These are phyloP conservation scores for Unio delphinus DNA, from an alignment of 2,888 invertebrate genomes.

Conservation along the genomic window DNA sequence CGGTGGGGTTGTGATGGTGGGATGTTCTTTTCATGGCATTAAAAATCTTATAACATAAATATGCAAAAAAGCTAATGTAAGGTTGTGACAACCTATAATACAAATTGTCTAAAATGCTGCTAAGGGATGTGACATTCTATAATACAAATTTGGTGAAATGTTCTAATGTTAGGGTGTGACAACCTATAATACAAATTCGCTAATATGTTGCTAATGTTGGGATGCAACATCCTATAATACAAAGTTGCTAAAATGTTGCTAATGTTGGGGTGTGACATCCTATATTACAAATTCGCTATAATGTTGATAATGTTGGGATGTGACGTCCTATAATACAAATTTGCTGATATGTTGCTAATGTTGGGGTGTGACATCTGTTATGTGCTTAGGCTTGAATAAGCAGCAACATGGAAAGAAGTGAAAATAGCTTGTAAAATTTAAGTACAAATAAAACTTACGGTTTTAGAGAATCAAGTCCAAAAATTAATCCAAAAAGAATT, in stretches of 20 bases:
- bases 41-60: background rate
- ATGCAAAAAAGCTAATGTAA: background rate
- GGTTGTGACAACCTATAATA: background rate
- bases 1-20: background rate
- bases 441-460: too few relatives aligned
- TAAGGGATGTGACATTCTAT: background rate
- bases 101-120: background rate
- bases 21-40: background rate
- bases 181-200: background rate
- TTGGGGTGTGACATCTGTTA: too few relatives aligned
- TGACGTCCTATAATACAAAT: background rate
- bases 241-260: background rate
- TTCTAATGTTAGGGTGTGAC: background rate
- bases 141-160: background rate
- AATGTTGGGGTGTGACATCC: background rate
- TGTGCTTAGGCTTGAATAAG: too few relatives aligned
- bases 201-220: background rate
- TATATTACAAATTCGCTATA: background rate
- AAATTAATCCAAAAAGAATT: too few relatives aligned
- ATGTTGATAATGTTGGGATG: background rate
- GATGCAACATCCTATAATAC: background rate
- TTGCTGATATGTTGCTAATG: background rate
- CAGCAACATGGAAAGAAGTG: too few relatives aligned
- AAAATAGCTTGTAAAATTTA: too few relatives aligned
- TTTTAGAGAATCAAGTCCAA: too few relatives aligned